Evolutionary conservation across 1,140 invertebrate species (phyloP).

Genomic region (Micrasema longulum): DNA sequence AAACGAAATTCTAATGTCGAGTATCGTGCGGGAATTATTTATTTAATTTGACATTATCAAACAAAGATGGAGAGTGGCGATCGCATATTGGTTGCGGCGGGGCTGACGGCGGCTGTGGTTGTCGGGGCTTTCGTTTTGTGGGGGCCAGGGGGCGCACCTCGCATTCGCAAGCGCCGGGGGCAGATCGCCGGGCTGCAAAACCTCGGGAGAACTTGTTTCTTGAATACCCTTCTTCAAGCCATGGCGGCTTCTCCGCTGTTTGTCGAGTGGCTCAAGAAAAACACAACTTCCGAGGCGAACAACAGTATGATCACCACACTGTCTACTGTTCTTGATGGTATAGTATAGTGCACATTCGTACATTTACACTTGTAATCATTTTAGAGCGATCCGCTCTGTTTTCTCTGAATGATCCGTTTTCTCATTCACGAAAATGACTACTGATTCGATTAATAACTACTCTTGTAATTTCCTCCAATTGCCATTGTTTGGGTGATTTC

Average conservation of each 20-base stretch:
- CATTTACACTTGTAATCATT: no score
- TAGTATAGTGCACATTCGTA: no score
- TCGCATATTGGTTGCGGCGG: conserved; percentile 76
- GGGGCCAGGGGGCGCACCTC: conserved; percentile 74
- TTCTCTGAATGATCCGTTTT: no score
- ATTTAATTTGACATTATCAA: no score
- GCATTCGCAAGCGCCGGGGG: conserved; percentile 71
- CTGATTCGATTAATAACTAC: no score
- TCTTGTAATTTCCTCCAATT: no score
- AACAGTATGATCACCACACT: conserved; percentile 75
- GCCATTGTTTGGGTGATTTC: no score
- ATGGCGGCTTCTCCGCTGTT: conserved; percentile 85
- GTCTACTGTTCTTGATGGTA: conserved; percentile 74
- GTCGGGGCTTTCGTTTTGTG: conserved; percentile 83
- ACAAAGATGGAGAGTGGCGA: conserved; percentile 74
- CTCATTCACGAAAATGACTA: no score
- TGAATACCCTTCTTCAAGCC: conserved; percentile 88
- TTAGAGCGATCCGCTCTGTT: no score
- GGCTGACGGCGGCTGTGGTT: conserved; percentile 79
- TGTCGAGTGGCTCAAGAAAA: conserved; percentile 81
- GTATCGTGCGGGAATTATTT: background rate
- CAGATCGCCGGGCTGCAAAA: conserved; percentile 85
- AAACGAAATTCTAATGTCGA: no score
- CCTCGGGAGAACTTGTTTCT: conserved; percentile 87
- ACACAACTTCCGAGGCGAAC: conserved; percentile 68